Base-by-base conservation (phyloP, 2,888 invertebrate genomes). In the Epirrita christyi region DNA sequence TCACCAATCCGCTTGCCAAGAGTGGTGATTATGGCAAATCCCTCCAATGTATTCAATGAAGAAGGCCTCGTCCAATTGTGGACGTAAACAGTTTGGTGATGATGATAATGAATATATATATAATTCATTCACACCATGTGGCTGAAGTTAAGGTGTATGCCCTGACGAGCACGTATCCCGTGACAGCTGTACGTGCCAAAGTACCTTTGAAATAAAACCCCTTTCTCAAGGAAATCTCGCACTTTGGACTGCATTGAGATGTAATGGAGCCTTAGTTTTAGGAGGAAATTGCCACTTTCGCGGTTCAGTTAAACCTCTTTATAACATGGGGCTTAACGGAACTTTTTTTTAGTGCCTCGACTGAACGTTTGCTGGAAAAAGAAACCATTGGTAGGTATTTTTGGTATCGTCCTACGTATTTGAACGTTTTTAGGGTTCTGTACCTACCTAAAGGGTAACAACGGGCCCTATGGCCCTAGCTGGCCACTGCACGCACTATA, bases 121-220 rank as follows among this genome's bases (percentile, higher is more conserved):
- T n/a, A 21, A 21, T 21, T 21, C 21, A 32, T 7, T 32, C 32
- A 32, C 8, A 32, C 32, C 32, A 32, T 50, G 36, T 28, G 34
- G 36, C 43, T 50, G 13, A 9, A n/a, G n/a, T n/a, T n/a, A n/a
- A n/a, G n/a, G n/a, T n/a, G 38, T 11, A n/a, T 21, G 11, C 13
- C 15, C 29, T 55, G 60, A 56, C 61, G 60, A 62, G 66, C 64
- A 66, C 67, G 68, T 68, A 60, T 61, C 50, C 59, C 54, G 67
- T 70, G 72, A 72, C 76, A 73, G 69, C 70, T 72, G 68, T 75
- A 78, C 79, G 78, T 79, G 78, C 77, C 76, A 65, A 69, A 79
- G 74, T 70, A 75, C 68, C 71, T 70, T 69, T 71, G 59, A 71
- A 76, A 75, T 74, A 74, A 73, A 72, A 62, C 72, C 67, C 57